Percentiles rank a stretch among this genome's conserved stretches.
Conservation (phyloP, 2,888 invertebrate species). For the Meliscaeva auricollis region DNA sequence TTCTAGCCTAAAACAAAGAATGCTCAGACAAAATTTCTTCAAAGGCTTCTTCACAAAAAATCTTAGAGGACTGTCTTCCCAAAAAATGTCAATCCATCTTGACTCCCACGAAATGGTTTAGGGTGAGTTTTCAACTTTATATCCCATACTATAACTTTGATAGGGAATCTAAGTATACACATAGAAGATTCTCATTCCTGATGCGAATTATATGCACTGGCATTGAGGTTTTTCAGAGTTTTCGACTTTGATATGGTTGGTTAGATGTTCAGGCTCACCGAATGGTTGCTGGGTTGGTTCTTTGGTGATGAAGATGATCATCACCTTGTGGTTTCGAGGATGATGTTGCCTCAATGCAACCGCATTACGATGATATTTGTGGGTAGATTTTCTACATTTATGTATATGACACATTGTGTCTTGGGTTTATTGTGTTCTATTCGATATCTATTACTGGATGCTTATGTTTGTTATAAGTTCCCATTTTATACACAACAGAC, state of each 20-base stretch:
- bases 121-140: background rate
- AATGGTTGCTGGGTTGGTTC: slow-evolving; percentile 71
- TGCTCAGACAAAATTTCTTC: too few relatives aligned
- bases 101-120: too few relatives aligned
- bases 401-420: slow-evolving; percentile 9
- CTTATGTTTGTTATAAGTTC: background rate
- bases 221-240: slow-evolving; percentile 64
- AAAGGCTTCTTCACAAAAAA: too few relatives aligned
- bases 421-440: background rate
- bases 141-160: slow-evolving; percentile 1
- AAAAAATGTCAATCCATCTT: too few relatives aligned
- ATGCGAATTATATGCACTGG: slow-evolving; percentile 39
- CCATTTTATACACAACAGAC: background rate
- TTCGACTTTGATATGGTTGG: slow-evolving; percentile 71
- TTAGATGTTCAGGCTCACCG: slow-evolving; percentile 71
- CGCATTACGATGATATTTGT: slow-evolving; percentile 63
- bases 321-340: slow-evolving; percentile 63
- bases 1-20: too few relatives aligned
- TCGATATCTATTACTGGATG: slow-evolving; percentile 4
- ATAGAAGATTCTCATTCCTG: slow-evolving; percentile 8
- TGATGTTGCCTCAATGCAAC: slow-evolving; percentile 61
- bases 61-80: too few relatives aligned
- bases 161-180: background rate
- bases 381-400: slow-evolving; percentile 15
- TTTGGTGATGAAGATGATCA: slow-evolving; percentile 66